These are phyloP conservation scores for Hoplodrina ambigua DNA, from an alignment of 2,888 invertebrate species.

Conservation along the genomic window DNA sequence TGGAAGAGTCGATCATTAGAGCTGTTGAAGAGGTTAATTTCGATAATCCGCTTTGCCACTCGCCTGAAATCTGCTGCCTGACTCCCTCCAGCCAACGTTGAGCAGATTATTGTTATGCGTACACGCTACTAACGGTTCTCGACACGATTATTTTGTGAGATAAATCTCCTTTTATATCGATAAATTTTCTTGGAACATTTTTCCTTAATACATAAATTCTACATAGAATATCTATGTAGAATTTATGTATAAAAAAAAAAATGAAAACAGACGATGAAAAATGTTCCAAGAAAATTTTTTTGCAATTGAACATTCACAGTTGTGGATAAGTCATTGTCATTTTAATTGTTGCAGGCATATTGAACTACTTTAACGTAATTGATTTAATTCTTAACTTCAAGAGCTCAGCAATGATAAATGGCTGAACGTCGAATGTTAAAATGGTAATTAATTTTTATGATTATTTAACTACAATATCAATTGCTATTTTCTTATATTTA, in stretches of 20 bases:
- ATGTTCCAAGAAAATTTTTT: too few relatives aligned
- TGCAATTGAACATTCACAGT: too few relatives aligned
- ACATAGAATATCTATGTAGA: neutral
- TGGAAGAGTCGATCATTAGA: conserved; percentile 84
- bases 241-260: too few relatives aligned
- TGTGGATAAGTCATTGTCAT: too few relatives aligned
- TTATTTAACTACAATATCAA: too few relatives aligned
- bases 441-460: neutral
- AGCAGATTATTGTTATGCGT: conserved; percentile 61
- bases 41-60: conserved; percentile 85
- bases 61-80: conserved; percentile 72
- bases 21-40: conserved; percentile 86
- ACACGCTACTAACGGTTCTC: conserved; percentile 48
- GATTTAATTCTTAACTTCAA: too few relatives aligned
- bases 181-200: neutral
- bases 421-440: neutral
- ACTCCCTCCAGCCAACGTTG: conserved; percentile 56
- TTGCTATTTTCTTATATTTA: too few relatives aligned
- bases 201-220: too few relatives aligned
- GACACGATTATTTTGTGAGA: conserved; percentile 23
- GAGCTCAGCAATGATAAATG: too few relatives aligned
- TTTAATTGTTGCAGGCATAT: too few relatives aligned
- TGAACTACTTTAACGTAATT: too few relatives aligned
- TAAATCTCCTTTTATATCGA: neutral
- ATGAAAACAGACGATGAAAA: too few relatives aligned